These are phyloP conservation scores for Corvus hawaiiensis DNA, from an alignment of 2,113 vertebrate genomes.

Conservation along the genomic window DNA sequence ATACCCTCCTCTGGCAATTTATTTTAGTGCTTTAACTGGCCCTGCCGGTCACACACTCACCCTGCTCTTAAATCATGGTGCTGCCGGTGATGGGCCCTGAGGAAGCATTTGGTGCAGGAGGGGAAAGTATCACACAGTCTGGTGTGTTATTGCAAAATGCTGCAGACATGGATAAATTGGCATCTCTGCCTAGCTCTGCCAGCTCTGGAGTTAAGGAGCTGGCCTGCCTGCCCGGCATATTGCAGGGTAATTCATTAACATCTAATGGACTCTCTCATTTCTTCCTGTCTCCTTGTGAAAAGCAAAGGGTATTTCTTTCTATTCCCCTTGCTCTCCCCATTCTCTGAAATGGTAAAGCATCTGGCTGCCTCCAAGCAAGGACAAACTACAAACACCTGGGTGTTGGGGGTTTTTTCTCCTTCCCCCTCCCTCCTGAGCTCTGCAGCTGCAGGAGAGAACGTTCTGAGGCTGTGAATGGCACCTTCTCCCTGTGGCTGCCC, in stretches of 20 bases:
- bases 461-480: constrained; percentile 18
- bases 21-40: constrained; percentile 10
- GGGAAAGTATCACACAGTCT: not conserved
- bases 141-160: not conserved
- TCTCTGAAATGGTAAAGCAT: not conserved
- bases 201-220: not conserved
- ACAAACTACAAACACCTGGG: constrained; percentile 17
- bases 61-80: not conserved
- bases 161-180: not conserved
- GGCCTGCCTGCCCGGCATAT: not conserved
- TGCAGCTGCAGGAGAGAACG: not conserved
- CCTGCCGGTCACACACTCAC: not conserved
- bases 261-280: constrained; percentile 21
- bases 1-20: not conserved
- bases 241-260: constrained; percentile 23
- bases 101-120: not conserved
- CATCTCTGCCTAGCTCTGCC: not conserved
- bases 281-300: constrained; percentile 3
- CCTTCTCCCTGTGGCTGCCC: not conserved
- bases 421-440: not conserved
- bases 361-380: constrained; percentile 42
- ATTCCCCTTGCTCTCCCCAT: not conserved
- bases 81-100: not conserved
- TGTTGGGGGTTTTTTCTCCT: not conserved
- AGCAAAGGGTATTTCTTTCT: not conserved